These are phyloP conservation scores for Leuctra nigra DNA, from an alignment of 2,888 invertebrate genomes.

Conservation along the genomic window DNA sequence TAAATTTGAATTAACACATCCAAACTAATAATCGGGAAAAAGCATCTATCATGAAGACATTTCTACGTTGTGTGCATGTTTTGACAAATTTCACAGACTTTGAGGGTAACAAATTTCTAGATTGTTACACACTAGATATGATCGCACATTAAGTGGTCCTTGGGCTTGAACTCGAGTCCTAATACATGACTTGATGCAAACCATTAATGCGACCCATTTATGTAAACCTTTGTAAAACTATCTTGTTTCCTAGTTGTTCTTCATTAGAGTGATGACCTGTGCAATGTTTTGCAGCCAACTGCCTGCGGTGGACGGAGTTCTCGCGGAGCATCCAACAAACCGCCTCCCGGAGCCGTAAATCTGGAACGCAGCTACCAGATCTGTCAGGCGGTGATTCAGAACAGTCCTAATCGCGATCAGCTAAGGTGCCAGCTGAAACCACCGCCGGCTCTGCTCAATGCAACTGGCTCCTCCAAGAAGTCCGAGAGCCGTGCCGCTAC, in stretches of 20 bases:
- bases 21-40: too few species aligned
- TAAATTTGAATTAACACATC: too few species aligned
- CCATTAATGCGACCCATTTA: neutral
- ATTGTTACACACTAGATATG: too few species aligned
- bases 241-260: neutral
- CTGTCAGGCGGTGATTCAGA: slow-evolving; percentile 75
- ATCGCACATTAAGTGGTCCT: too few species aligned
- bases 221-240: neutral
- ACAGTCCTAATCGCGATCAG: slow-evolving; percentile 85
- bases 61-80: too few species aligned
- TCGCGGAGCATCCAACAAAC: slow-evolving; percentile 50
- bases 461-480: slow-evolving; percentile 36
- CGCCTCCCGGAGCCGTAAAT: slow-evolving; percentile 87
- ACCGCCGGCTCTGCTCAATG: slow-evolving; percentile 42
- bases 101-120: too few species aligned
- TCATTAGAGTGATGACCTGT: neutral
- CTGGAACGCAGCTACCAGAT: slow-evolving; percentile 93
- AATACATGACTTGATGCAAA: too few species aligned
- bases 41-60: too few species aligned
- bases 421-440: slow-evolving; percentile 78
- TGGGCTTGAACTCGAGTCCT: too few species aligned
- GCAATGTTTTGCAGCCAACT: neutral
- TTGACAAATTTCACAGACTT: too few species aligned
- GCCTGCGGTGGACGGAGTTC: slow-evolving; percentile 27
- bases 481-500: slow-evolving; percentile 36